Conservation (phyloP, 2,888 invertebrate species). For the Synergus itoensis region DNA sequence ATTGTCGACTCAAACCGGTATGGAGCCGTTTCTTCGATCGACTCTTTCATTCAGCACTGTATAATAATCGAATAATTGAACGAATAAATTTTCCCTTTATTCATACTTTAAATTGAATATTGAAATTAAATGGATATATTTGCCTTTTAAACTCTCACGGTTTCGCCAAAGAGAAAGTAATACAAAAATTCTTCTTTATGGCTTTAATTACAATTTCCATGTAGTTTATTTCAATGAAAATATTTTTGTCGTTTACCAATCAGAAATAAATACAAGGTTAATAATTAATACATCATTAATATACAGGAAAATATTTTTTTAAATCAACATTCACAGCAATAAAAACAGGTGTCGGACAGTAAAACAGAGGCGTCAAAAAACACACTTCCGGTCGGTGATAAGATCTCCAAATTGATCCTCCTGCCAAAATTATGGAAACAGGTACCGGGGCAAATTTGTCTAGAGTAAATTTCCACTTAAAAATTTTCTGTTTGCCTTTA, state of each 20-base stretch:
- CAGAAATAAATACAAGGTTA: too few species aligned
- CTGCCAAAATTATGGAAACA: constrained; percentile 30
- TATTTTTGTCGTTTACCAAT: neutral
- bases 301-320: neutral
- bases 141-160: neutral
- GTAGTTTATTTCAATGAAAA: neutral
- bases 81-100: neutral
- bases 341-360: constrained; percentile 17
- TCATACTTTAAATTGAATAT: neutral
- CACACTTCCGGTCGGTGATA: neutral
- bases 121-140: constrained; percentile 18
- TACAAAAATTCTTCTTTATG: neutral
- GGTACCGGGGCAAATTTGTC: constrained; percentile 31
- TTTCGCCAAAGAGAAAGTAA: neutral
- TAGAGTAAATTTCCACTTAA: constrained; percentile 24
- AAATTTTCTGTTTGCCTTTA: neutral
- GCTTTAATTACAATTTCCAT: neutral
- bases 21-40: constrained; percentile 3
- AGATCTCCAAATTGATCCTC: neutral
- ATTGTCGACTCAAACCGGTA: constrained; percentile 23
- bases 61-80: constrained; percentile 31
- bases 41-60: neutral
- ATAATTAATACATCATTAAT: too few species aligned
- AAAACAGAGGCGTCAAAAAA: neutral
- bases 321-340: neutral